A percentile compares a stretch with the other conserved stretches of the same genome.
Conservation (phyloP, 2,113 vertebrate genomes). For the Microtus oregoni region DNA sequence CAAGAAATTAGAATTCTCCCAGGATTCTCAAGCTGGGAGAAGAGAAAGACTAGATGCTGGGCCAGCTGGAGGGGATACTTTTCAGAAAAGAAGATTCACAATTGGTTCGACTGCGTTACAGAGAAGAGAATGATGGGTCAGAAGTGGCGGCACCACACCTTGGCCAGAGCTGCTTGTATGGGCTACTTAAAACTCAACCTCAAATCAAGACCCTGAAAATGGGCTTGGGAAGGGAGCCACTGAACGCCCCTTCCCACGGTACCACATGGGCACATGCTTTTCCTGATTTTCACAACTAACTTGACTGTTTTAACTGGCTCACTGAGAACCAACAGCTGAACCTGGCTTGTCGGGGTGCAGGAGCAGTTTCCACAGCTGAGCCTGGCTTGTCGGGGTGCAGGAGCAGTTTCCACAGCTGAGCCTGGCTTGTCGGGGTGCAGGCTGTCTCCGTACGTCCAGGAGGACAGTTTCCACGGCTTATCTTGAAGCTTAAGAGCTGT, state of each 20-base stretch:
- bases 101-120: neutral
- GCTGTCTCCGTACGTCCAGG: neutral
- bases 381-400: too few species aligned
- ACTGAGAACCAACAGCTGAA: neutral
- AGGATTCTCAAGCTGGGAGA: neutral
- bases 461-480: neutral
- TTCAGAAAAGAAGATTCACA: neutral
- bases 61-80: neutral
- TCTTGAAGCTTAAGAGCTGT: neutral
- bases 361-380: neutral
- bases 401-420: neutral
- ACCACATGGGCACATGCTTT: neutral
- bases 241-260: neutral
- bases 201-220: neutral
- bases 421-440: neutral
- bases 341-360: neutral
- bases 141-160: neutral
- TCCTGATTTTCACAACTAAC: neutral
- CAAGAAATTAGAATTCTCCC: neutral
- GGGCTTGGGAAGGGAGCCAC: neutral
- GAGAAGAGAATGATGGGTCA: too few species aligned
- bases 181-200: neutral
- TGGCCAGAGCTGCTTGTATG: neutral
- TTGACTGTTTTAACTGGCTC: neutral
- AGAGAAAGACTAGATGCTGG: neutral